Conservation (phyloP, 53 echinoderm and acorn worm species). For the Echinometra lucunter region DNA sequence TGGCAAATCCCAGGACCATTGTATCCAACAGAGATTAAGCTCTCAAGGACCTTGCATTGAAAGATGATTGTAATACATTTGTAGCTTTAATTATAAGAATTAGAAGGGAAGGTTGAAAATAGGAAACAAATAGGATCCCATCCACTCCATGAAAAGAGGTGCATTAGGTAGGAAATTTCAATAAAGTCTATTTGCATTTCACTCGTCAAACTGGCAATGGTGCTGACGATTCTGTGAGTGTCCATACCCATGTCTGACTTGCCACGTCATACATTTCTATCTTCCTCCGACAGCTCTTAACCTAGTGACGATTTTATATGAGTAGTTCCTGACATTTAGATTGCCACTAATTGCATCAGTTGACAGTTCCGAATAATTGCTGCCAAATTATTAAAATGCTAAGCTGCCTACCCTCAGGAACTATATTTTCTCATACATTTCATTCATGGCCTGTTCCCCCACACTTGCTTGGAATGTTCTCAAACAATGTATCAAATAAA, state of each 20-base stretch:
- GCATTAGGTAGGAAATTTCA: neutral
- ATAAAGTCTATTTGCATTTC: conserved; percentile 19
- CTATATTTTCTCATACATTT: neutral
- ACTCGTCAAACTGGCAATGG: conserved; percentile 16
- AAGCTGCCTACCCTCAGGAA: neutral
- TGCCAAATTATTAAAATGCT: conserved; percentile 20
- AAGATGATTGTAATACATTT: too few species aligned
- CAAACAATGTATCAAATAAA: too few species aligned
- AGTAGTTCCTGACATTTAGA: conserved; percentile 39
- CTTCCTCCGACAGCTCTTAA: conserved; percentile 31
- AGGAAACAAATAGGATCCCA: neutral
- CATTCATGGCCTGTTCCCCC: neutral
- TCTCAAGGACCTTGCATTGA: too few species aligned
- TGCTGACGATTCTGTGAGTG: conserved; percentile 11
- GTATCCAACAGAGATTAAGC: too few species aligned
- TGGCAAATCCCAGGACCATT: too few species aligned
- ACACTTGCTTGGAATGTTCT: neutral
- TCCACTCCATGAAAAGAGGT: neutral
- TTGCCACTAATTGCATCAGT: conserved; percentile 51
- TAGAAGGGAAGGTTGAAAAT: neutral
- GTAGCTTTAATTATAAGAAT: neutral
- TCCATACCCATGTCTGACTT: conserved; percentile 4
- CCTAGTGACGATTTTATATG: conserved; percentile 21
- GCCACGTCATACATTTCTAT: conserved; percentile 40
- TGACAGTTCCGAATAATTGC: conserved; percentile 36